Conservation (phyloP, 1,140 invertebrate species). For the Aphis gossypii region DNA sequence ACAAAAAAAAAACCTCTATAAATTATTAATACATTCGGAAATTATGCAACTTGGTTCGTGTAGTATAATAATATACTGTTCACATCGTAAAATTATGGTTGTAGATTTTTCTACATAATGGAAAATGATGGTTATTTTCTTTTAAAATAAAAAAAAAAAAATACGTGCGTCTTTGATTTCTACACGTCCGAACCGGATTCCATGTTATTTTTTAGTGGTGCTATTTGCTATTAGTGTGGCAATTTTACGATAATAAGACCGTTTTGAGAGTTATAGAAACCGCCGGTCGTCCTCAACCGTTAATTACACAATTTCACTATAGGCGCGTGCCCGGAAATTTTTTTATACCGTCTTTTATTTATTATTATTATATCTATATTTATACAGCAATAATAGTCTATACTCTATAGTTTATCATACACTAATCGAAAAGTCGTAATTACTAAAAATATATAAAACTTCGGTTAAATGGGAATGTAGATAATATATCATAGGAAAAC, state of each 20-base stretch:
- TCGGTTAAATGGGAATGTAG: background rate
- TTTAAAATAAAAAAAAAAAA: background rate
- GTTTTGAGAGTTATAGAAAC: conserved; percentile 55
- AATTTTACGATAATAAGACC: conserved; percentile 55
- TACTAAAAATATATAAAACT: background rate
- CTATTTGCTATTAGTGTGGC: conserved; percentile 45
- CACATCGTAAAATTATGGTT: background rate
- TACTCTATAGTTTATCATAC: background rate
- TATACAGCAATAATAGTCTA: background rate
- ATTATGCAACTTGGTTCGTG: background rate
- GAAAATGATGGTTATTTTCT: background rate
- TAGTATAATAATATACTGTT: background rate
- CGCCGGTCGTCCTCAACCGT: conserved; percentile 46
- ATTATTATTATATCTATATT: background rate
- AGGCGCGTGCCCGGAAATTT: conserved; percentile 54
- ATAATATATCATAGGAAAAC: background rate
- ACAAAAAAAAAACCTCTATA: background rate
- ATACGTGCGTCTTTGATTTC: conserved; percentile 15
- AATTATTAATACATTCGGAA: background rate
- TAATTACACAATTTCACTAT: conserved; percentile 59
- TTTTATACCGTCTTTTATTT: conserved; percentile 30
- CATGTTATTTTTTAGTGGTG: conserved; percentile 12
- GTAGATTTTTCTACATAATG: background rate
- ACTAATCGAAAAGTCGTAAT: background rate
- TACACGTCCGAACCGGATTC: conserved; percentile 40